These are phyloP conservation scores for Camelus dromedarius DNA, from an alignment of 2,113 vertebrate species.

Conservation along the genomic window DNA sequence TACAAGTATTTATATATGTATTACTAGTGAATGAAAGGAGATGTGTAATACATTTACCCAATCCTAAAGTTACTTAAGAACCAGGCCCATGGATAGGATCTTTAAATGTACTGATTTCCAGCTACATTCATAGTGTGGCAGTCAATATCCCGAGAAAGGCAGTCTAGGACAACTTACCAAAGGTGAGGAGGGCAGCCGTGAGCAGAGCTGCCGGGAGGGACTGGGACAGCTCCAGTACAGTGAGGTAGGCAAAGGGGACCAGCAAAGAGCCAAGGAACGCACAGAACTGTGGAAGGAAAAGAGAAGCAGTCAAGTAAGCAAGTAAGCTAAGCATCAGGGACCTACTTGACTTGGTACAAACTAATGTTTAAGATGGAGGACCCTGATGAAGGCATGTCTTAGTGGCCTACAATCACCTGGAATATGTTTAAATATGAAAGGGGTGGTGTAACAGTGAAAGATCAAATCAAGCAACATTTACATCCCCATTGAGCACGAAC, in stretches of 20 bases:
- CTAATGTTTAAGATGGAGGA: background rate
- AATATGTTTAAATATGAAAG: background rate
- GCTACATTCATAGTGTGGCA: background rate
- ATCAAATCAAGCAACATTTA: background rate
- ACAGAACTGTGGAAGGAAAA: slow-evolving; percentile 90
- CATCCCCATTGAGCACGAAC: background rate
- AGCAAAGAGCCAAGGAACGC: slow-evolving; percentile 94
- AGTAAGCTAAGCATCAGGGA: background rate
- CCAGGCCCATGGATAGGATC: background rate
- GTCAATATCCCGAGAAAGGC: background rate
- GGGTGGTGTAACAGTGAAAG: background rate
- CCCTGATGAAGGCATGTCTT: background rate
- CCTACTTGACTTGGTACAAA: background rate
- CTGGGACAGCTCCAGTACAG: slow-evolving; percentile 92
- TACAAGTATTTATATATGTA: background rate
- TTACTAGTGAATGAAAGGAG: slow-evolving; percentile 20
- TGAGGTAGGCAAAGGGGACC: slow-evolving; percentile 94
- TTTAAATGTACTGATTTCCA: background rate
- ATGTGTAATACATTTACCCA: background rate
- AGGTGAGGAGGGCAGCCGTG: slow-evolving; percentile 92
- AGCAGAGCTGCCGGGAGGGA: slow-evolving; percentile 93
- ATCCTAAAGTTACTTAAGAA: slow-evolving; percentile 36
- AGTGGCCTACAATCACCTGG: background rate
- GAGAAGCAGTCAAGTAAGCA: background rate
- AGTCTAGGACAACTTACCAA: slow-evolving; percentile 90